Evolutionary conservation across 1,140 invertebrate species (phyloP).

Genomic region (Drosophila carrolli): DNA sequence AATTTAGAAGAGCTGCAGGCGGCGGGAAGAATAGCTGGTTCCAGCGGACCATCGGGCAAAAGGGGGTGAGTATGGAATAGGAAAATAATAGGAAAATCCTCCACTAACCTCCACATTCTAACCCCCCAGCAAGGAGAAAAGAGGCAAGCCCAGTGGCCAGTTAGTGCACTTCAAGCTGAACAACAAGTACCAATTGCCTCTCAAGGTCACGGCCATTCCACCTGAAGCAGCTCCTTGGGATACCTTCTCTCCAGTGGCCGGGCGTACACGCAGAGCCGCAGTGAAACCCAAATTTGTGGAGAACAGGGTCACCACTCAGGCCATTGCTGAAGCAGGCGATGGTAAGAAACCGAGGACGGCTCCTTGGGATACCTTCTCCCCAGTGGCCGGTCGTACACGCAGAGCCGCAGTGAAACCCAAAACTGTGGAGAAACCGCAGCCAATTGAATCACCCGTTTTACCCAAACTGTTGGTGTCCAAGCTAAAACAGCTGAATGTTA

Average conservation of each 20-base stretch:
- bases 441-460: conserved; percentile 65
- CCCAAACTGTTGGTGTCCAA: conserved; percentile 62
- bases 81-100: no score
- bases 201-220: conserved; percentile 63
- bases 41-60: no score
- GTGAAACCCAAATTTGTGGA: conserved; percentile 36
- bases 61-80: no score
- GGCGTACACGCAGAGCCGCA: conserved; percentile 59
- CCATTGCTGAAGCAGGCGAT: not conserved
- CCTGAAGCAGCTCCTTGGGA: conserved; percentile 2
- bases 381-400: conserved; percentile 64
- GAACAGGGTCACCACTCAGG: conserved; percentile 29
- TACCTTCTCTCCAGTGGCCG: conserved; percentile 43
- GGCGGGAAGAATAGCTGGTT: no score
- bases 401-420: conserved; percentile 24
- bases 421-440: not conserved
- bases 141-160: no score
- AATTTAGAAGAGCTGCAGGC: no score
- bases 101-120: no score
- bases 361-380: conserved; percentile 16
- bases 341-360: conserved; percentile 31
- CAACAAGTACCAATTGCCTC: conserved; percentile 80
- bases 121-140: no score
- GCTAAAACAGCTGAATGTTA: conserved; percentile 31
- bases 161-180: conserved; percentile 54